Base-by-base conservation (phyloP, 2,797 vertebrate species). In the Mico argentatus region DNA sequence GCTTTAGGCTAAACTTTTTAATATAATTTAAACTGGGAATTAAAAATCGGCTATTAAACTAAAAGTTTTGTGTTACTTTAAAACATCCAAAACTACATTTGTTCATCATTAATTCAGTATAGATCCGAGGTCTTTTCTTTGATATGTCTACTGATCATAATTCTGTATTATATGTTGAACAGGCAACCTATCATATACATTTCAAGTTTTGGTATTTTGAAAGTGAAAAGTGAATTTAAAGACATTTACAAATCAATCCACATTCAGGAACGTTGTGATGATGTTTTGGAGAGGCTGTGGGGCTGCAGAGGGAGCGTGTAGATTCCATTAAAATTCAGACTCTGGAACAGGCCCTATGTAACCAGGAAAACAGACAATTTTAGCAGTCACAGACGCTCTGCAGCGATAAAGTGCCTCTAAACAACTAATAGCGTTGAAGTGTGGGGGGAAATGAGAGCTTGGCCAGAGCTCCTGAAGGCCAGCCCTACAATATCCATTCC, bases 271-370 rank as follows among this genome's bases (percentile, higher is more conserved):
- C 3, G 4, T 27, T 13, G 5, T 7, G 33, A 20, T 2, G 2
- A 0, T 7, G 27, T 4, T 0, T 5, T 50, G 30, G 26, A 50
- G 22, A 24, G 46, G 13, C 48, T 0, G 4, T 4, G 33, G n/a
- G 57, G 11, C 41, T 41, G 6, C 55, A 24, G n/a, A 24, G 36
- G 70, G 44, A 22, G 2, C 0, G 2, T 46, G 13, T 10, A 10
- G 2, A 2, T 1, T 7, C 11, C 30, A 22, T 7, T 33, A 9
- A 19, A 9, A 17, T 64, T 27, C 4, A 8, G 33, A 26, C 39
- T 17, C 30, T 5, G 3, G 33, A 83, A 77, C 26, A 67, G 39
- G 19, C 24, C 7, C 41, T 19, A 20, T 1, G n/a, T 8, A 81
- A n/a, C 33, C 4, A 44, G 24, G 33, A 19, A 20, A 5, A 1